phyloP scores from a whole-genome alignment of 2,113 vertebrate genomes.

The Nasalis larvatus region DNA sequence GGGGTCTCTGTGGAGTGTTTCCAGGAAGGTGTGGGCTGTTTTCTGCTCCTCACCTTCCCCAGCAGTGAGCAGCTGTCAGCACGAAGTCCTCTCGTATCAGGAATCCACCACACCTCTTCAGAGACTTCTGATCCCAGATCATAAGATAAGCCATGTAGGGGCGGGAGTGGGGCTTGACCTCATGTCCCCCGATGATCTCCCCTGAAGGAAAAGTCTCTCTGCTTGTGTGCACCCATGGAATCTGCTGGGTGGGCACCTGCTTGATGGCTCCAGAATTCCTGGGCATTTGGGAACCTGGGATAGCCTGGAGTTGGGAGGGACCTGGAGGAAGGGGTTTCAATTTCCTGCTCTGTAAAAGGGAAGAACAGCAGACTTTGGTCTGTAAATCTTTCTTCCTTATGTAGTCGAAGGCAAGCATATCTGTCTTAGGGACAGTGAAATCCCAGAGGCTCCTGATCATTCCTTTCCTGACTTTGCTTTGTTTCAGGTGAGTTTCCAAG shows the following conservation, averaged over 20 bases:
- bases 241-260: accelerated
- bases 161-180: constrained; percentile 49
- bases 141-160: constrained; percentile 61
- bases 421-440: neutral
- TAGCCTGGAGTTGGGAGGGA: neutral
- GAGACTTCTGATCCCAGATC: accelerated
- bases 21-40: neutral
- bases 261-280: neutral
- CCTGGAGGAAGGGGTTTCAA: neutral
- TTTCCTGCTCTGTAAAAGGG: neutral
- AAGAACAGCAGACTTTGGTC: neutral
- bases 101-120: accelerated
- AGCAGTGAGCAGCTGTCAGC: constrained; percentile 64
- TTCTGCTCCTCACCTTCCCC: neutral
- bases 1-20: neutral
- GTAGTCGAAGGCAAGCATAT: neutral
- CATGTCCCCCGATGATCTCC: constrained; percentile 68
- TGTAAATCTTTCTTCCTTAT: neutral
- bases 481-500: neutral
- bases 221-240: neutral
- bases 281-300: no score
- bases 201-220: constrained; percentile 6
- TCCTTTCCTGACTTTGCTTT: neutral
- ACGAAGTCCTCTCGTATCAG: constrained; percentile 57
- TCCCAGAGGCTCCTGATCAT: neutral